A percentile compares a stretch with the other conserved stretches of the same genome.
Evolutionary conservation across 1,140 invertebrate species (phyloP).

Genomic region (Triops longicaudatus): DNA sequence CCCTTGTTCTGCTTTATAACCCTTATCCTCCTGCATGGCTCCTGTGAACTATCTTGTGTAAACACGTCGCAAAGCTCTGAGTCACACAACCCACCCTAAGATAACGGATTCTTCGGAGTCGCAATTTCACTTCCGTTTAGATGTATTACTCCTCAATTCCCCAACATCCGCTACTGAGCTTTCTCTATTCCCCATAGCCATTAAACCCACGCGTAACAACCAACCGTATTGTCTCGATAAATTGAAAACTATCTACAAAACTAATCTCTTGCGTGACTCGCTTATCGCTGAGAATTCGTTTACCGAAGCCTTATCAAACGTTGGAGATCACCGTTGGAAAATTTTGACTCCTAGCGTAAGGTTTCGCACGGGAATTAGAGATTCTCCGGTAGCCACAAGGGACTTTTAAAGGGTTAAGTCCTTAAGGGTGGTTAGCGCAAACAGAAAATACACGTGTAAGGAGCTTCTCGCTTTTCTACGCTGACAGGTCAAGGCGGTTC

Average conservation of each 20-base stretch:
- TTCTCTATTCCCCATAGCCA: background rate
- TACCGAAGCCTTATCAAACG: too few species aligned
- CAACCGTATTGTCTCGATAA: background rate
- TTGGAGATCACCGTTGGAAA: too few species aligned
- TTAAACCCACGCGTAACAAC: background rate
- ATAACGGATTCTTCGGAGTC: background rate
- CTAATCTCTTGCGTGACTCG: too few species aligned
- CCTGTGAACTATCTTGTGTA: too few species aligned
- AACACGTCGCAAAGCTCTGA: background rate
- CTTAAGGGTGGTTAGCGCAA: slow-evolving; percentile 15
- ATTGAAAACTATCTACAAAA: too few species aligned
- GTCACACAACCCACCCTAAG: background rate
- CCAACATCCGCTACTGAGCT: background rate
- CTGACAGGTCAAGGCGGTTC: background rate
- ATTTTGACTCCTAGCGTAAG: too few species aligned
- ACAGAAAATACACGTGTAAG: slow-evolving; percentile 19
- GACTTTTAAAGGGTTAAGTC: slow-evolving; percentile 52
- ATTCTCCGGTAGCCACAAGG: slow-evolving; percentile 33
- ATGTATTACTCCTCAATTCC: background rate
- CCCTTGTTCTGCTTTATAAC: too few species aligned
- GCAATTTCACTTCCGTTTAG: slow-evolving; percentile 4
- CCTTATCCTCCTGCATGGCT: too few species aligned
- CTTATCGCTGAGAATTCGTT: too few species aligned
- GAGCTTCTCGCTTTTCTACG: slow-evolving; percentile 1
- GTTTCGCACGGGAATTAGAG: too few species aligned